Evolutionary conservation across 2,797 vertebrate genomes (phyloP), one percentile per base, ranked within the genome.

Genomic region (Poeciliopsis turneri): DNA sequence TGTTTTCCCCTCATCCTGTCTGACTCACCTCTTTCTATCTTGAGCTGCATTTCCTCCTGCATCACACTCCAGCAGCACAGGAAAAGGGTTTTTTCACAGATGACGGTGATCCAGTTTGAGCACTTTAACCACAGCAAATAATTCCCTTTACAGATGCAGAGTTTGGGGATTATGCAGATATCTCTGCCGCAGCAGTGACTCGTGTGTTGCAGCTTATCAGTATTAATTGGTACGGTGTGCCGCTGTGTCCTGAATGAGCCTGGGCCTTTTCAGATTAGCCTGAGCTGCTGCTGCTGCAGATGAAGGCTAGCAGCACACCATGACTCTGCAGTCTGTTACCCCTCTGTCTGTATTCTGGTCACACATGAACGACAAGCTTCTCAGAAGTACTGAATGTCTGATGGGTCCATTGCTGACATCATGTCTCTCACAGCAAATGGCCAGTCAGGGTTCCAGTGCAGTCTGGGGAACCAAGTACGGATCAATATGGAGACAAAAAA

Each of bases 21-120:
- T 93, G 91, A 93, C 90, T 94, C 93, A 92, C 92, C 85, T 86
- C 72, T 88, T 93, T 94, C 86, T 90, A 89, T 92, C 87, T 94
- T 87, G 78, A 87, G 90, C 85, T 82, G 79, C 84, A 82, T 88
- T 90, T 89, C 81, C 82, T 88, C 84, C 82, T 82, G 78, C 87
- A 76, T 69, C 72, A 18, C 82, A 78, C 77, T 74, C 72, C 79
- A 66, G 46, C 47, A 76, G 81, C 79, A 66, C 39, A 64, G 77
- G 78, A 82, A 41, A 45, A 3, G 2, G 2, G 0, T n/a, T 49
- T 51, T 51, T 49, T 69, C 49, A 23, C 89, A 90, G 81, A 87
- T 51, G 73, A 18, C 4, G 0, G 45, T 86, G 84, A 86, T 85
- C 91, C 80, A 90, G 85, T 87, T 86, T 43, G 61, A 75, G 68